Evolutionary conservation across 2,113 vertebrate species (phyloP).

Genomic region (Caranx melampygus): DNA sequence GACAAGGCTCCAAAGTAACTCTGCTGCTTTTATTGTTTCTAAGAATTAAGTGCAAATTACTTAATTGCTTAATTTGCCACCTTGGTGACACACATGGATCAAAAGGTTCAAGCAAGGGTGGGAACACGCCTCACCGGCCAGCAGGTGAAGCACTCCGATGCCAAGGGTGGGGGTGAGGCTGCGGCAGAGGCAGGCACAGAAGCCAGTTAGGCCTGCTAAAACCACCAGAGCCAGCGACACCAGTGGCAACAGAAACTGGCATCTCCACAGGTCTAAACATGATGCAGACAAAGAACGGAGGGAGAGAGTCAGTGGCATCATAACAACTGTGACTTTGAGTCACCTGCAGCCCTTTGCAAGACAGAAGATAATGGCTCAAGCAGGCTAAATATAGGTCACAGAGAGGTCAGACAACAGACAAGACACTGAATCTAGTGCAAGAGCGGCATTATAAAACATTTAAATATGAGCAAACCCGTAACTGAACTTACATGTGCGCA

Average conservation of each 20-base stretch:
- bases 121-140: slow-evolving; percentile 87
- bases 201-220: slow-evolving; percentile 89
- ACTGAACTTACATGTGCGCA: slow-evolving; percentile 91
- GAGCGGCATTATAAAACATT: not conserved
- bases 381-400: not conserved
- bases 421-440: not conserved
- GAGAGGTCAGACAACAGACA: not conserved
- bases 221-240: slow-evolving; percentile 92
- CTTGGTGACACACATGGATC: not conserved
- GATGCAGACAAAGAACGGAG: slow-evolving; percentile 39
- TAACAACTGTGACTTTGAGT: not conserved
- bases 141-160: slow-evolving; percentile 93
- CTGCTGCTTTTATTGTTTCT: too few species aligned
- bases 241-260: slow-evolving; percentile 94
- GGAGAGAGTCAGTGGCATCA: not conserved
- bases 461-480: not conserved
- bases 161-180: slow-evolving; percentile 92
- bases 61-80: not conserved
- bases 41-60: too few species aligned
- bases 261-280: slow-evolving; percentile 91
- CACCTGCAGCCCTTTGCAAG: not conserved
- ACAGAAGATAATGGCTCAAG: not conserved
- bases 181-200: slow-evolving; percentile 93
- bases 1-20: too few species aligned
- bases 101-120: fast-evolving